Conservation (phyloP, 2,113 vertebrate species). For the Emydura subglobosa region DNA sequence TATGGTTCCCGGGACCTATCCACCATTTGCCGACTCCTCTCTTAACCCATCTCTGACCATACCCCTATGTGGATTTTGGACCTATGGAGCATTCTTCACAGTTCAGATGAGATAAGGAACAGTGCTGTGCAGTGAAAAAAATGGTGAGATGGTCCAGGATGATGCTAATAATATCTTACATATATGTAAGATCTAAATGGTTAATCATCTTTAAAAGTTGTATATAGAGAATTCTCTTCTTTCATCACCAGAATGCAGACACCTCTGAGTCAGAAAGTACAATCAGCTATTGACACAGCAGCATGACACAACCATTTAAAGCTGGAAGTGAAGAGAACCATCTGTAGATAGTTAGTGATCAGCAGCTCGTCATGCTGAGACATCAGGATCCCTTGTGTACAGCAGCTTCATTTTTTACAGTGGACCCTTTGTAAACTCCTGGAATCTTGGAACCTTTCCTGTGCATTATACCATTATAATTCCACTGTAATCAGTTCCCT, state of each 20-base stretch:
- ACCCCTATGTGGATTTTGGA: not conserved
- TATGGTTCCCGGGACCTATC: not conserved
- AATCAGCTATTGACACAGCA: not conserved
- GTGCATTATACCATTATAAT: too few species aligned
- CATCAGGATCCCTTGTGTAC: too few species aligned
- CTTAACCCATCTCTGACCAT: not conserved
- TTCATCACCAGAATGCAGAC: constrained; percentile 3
- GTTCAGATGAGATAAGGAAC: not conserved
- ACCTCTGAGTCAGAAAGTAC: not conserved
- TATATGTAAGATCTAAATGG: too few species aligned
- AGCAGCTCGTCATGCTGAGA: too few species aligned
- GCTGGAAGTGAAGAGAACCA: not conserved
- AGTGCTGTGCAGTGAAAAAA: too few species aligned
- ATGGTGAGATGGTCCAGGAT: too few species aligned
- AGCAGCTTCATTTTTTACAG: too few species aligned
- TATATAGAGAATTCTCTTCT: not conserved
- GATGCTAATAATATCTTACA: too few species aligned
- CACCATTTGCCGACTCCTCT: not conserved
- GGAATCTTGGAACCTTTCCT: too few species aligned
- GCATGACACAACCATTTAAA: not conserved
- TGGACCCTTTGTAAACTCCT: too few species aligned
- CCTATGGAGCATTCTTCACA: not conserved
- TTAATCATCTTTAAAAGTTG: not conserved
- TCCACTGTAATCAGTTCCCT: too few species aligned
- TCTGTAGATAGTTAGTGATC: not conserved